Conservation (phyloP, 2,888 invertebrate species). For the Muscina levida region DNA sequence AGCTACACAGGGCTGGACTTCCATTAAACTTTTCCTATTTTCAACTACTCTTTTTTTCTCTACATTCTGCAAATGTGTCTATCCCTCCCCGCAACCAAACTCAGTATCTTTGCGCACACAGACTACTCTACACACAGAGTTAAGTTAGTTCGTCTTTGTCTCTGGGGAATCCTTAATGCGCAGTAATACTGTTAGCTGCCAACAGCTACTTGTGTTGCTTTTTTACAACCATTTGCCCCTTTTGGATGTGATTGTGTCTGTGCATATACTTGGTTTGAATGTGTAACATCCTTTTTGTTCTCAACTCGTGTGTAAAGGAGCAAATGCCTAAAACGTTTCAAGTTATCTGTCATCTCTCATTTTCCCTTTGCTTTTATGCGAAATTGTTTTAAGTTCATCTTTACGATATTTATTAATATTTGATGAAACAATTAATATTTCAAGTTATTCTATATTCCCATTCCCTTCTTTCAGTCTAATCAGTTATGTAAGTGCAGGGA, state of each 20-base stretch:
- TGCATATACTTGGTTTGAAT: not conserved
- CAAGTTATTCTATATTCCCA: conserved; percentile 9
- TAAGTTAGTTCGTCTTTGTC: conserved; percentile 50
- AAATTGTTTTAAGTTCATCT: conserved; percentile 39
- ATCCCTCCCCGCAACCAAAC: not conserved
- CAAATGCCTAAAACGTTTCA: conserved; percentile 15
- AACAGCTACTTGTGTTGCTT: conserved; percentile 65
- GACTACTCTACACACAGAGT: not conserved
- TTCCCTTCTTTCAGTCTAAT: not conserved
- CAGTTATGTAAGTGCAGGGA: not conserved
- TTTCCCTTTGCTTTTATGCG: not conserved
- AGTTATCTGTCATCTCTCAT: conserved; percentile 1
- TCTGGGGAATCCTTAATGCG: conserved; percentile 73
- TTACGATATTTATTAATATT: conserved; percentile 35
- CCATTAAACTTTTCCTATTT: conserved; percentile 54
- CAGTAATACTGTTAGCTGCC: conserved; percentile 75
- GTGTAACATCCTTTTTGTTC: too few species aligned
- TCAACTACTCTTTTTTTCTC: conserved; percentile 55
- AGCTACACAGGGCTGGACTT: conserved; percentile 58
- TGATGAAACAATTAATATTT: conserved; percentile 41
- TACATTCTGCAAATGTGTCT: not conserved
- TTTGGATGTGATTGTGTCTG: not conserved
- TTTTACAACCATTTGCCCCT: not conserved
- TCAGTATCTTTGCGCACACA: conserved; percentile 10
- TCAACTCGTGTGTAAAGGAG: conserved; percentile 35